phyloP scores from a whole-genome alignment of 2,888 invertebrate species.

The Diplolepis rosae region DNA sequence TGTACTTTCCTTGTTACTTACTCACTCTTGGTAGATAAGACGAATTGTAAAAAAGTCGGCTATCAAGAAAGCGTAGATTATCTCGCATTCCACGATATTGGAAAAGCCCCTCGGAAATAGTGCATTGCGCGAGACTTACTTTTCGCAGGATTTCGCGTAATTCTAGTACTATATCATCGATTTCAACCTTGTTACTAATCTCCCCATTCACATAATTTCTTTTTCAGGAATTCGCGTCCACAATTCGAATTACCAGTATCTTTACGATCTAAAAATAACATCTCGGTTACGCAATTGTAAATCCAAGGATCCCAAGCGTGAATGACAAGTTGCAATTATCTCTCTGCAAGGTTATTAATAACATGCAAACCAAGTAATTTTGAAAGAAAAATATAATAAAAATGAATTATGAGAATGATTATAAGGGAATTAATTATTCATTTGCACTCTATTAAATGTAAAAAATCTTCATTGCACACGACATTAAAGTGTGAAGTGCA shows the following conservation, averaged over 20 bases:
- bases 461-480: neutral
- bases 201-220: neutral
- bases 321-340: slow-evolving; percentile 13
- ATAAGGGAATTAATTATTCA: too few relatives aligned
- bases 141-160: neutral
- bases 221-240: neutral
- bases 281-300: slow-evolving; percentile 6
- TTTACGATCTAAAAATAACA: slow-evolving; percentile 1
- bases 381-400: too few relatives aligned
- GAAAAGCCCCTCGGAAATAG: neutral
- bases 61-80: neutral
- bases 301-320: slow-evolving; percentile 6
- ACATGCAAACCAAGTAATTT: slow-evolving; percentile 8
- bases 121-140: neutral
- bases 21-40: neutral
- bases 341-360: slow-evolving; percentile 4
- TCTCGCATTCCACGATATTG: neutral
- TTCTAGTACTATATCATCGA: too few relatives aligned
- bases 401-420: too few relatives aligned
- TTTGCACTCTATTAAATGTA: neutral
- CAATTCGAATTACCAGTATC: neutral
- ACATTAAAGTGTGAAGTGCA: slow-evolving; percentile 4
- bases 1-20: neutral
- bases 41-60: neutral
- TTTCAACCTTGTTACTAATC: neutral